Percentiles rank a stretch among this genome's conserved stretches.
phyloP scores from a whole-genome alignment of 2,113 vertebrate genomes.

The Cynoglossus semilaevis region DNA sequence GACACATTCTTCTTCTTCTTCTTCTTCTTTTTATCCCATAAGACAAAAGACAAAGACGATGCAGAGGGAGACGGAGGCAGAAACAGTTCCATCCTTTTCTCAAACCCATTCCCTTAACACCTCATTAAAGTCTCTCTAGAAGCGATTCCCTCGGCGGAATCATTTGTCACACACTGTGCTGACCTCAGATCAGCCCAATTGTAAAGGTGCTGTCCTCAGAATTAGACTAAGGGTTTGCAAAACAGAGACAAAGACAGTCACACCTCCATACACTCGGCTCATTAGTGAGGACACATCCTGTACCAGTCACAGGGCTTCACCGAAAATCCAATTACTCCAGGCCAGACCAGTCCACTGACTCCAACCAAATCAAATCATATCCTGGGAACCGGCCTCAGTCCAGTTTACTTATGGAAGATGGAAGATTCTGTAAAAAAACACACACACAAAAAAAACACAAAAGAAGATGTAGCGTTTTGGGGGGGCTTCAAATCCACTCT shows the following conservation, averaged over 20 bases:
- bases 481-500: background rate
- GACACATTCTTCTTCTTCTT: too few relatives aligned
- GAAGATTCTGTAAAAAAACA: background rate
- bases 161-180: too few relatives aligned
- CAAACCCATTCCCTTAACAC: too few relatives aligned
- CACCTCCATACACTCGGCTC: constrained; percentile 7
- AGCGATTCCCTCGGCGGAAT: too few relatives aligned
- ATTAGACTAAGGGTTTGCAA: background rate
- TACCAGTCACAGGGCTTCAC: constrained; percentile 2
- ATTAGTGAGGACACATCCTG: constrained; percentile 17
- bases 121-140: constrained; percentile 6
- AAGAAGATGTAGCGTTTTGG: background rate
- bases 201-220: too few relatives aligned
- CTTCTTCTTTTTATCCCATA: too few relatives aligned
- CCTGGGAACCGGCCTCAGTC: background rate
- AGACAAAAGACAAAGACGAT: too few relatives aligned
- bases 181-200: too few relatives aligned
- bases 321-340: constrained; percentile 15
- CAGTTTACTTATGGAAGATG: too few relatives aligned
- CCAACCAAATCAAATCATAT: background rate
- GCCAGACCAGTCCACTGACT: background rate
- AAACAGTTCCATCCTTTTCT: too few relatives aligned
- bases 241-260: constrained; percentile 20
- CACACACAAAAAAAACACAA: background rate
- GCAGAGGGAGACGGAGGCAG: too few relatives aligned